Evolutionary conservation across 2,888 invertebrate species (phyloP).

Genomic region (Phorcus lineatus): DNA sequence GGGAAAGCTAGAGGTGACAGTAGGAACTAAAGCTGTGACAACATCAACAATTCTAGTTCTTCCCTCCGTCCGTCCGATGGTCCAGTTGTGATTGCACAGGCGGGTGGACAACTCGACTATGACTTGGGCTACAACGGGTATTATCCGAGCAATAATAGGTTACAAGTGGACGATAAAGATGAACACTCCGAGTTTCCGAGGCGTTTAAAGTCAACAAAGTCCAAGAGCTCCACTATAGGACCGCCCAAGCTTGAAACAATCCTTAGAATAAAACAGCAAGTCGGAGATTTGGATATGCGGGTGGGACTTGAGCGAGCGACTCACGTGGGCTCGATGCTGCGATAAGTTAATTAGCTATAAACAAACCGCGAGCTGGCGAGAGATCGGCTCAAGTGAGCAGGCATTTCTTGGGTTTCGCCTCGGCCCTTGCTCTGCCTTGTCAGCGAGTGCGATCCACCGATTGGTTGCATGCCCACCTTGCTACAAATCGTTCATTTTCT

Average conservation of each 20-base stretch:
- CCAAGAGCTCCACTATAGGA: neutral
- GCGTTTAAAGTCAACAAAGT: constrained; percentile 15
- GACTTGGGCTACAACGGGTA: neutral
- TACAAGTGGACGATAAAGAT: neutral
- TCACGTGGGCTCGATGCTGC: constrained; percentile 15
- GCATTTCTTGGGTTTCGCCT: constrained; percentile 22
- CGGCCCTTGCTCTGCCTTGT: constrained; percentile 11
- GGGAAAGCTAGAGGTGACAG: no score
- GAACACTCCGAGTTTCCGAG: neutral
- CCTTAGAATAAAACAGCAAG: constrained; percentile 16
- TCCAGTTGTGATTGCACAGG: neutral
- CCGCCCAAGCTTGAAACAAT: constrained; percentile 23
- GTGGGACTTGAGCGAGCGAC: constrained; percentile 1
- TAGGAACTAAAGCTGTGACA: no score
- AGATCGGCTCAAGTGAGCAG: constrained; percentile 20
- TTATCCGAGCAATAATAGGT: neutral
- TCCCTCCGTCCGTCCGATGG: no score
- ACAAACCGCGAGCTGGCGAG: constrained; percentile 19
- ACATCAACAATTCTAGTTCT: no score
- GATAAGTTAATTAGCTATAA: constrained; percentile 29
- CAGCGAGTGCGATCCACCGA: constrained; percentile 8
- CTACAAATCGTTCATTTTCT: constrained; percentile 23
- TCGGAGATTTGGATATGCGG: constrained; percentile 11
- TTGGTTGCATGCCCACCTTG: constrained; percentile 14
- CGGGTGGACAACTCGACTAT: neutral